Evolutionary conservation across 53 echinoderm and acorn worm genomes (phyloP).

Genomic region (Zoroaster sp.): DNA sequence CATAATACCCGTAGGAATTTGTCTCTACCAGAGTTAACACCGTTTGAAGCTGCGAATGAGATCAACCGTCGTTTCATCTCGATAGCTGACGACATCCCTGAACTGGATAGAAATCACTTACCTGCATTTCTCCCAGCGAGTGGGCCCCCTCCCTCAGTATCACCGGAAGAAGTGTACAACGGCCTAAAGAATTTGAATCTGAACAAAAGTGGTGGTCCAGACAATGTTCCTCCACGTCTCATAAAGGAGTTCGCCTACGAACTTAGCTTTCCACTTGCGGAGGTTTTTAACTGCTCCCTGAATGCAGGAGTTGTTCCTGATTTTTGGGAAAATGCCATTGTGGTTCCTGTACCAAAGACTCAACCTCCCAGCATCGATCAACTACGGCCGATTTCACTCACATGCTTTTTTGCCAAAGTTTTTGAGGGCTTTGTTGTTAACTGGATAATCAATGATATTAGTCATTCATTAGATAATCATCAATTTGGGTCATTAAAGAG

Average conservation of each 20-base stretch:
- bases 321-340: slow-evolving; percentile 4
- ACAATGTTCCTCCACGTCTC: not conserved
- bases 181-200: not conserved
- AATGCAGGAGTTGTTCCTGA: slow-evolving; percentile 2
- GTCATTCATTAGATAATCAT: not conserved
- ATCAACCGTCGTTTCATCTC: slow-evolving; percentile 26
- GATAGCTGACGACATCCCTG: not conserved
- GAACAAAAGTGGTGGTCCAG: slow-evolving; percentile 21
- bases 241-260: slow-evolving; percentile 23
- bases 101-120: not conserved
- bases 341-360: slow-evolving; percentile 18
- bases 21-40: not conserved
- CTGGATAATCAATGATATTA: slow-evolving; percentile 27
- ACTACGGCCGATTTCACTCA: slow-evolving; percentile 41
- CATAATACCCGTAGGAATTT: not conserved
- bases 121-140: not conserved
- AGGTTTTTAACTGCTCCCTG: slow-evolving; percentile 14
- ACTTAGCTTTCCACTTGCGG: slow-evolving; percentile 5
- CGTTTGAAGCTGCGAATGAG: slow-evolving; percentile 22
- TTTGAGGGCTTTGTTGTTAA: slow-evolving; percentile 37
- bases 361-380: slow-evolving; percentile 21
- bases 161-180: slow-evolving; percentile 6
- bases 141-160: not conserved
- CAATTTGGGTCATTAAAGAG: too few relatives aligned
- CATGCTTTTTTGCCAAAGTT: slow-evolving; percentile 33